Evolutionary conservation across 1,140 invertebrate species (phyloP).

Genomic region (Orius laevigatus): DNA sequence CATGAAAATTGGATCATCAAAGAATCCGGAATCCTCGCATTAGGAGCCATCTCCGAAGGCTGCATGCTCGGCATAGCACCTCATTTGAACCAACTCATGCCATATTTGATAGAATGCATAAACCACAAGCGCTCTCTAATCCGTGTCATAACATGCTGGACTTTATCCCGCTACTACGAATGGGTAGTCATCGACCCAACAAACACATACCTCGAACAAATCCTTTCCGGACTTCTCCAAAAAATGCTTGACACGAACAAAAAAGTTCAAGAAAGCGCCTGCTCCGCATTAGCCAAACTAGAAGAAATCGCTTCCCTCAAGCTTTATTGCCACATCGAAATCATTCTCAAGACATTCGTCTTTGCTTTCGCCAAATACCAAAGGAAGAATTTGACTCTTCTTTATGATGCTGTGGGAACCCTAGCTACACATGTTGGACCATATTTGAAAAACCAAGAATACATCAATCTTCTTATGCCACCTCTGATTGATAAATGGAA

Average conservation of each 20-base stretch:
- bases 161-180: slow-evolving; percentile 88
- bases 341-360: slow-evolving; percentile 93
- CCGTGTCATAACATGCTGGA: slow-evolving; percentile 97
- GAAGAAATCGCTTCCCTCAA: slow-evolving; percentile 98
- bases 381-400: slow-evolving; percentile 94
- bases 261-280: slow-evolving; percentile 96
- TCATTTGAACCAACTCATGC: slow-evolving; percentile 88
- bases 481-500: slow-evolving; percentile 98
- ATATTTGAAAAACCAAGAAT: slow-evolving; percentile 91
- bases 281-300: slow-evolving; percentile 95
- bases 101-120: slow-evolving; percentile 84
- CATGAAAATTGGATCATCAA: slow-evolving; percentile 94
- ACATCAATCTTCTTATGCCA: slow-evolving; percentile 92
- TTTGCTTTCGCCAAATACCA: slow-evolving; percentile 91
- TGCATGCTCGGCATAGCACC: slow-evolving; percentile 91
- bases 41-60: slow-evolving; percentile 96
- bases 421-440: slow-evolving; percentile 93
- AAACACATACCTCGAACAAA: slow-evolving; percentile 78
- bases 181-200: slow-evolving; percentile 94
- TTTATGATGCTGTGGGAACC: slow-evolving; percentile 98
- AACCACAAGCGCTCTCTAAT: slow-evolving; percentile 92
- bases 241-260: slow-evolving; percentile 94
- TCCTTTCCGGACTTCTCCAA: slow-evolving; percentile 80
- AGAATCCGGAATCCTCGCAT: slow-evolving; percentile 85
- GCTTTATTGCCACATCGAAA: slow-evolving; percentile 92